Conservation (phyloP, 2,888 invertebrate genomes). For the Heliconius sara region DNA sequence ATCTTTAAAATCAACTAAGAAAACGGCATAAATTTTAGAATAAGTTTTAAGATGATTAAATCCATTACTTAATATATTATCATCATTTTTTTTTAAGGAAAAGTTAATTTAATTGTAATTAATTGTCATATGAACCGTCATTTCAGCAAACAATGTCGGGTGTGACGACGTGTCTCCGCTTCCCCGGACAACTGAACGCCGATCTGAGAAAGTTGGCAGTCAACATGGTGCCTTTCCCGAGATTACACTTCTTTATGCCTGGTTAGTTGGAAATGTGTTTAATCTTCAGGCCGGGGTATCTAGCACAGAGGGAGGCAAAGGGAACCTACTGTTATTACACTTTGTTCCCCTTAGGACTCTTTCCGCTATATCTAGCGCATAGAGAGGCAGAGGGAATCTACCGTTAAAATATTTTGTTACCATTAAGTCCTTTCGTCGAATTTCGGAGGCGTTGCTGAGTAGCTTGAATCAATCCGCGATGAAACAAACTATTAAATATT, state of each 20-base stretch:
- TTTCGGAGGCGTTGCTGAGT: not conserved
- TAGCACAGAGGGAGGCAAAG: not conserved
- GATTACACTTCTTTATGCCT: constrained; percentile 94
- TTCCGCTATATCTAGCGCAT: not conserved
- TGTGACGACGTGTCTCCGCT: constrained; percentile 92
- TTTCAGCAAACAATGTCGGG: constrained; percentile 87
- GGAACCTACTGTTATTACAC: not conserved
- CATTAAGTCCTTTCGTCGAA: too few relatives aligned
- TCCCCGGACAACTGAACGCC: constrained; percentile 96
- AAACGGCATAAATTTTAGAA: too few relatives aligned
- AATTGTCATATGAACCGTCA: too few relatives aligned
- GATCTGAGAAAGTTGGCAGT: constrained; percentile 94
- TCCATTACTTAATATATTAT: too few relatives aligned
- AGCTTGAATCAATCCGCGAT: too few relatives aligned
- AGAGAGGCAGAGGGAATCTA: not conserved
- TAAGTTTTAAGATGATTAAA: too few relatives aligned
- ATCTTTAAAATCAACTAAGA: too few relatives aligned
- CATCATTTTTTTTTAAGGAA: too few relatives aligned
- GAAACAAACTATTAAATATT: too few relatives aligned
- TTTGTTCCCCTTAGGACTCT: too few relatives aligned
- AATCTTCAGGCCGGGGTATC: not conserved
- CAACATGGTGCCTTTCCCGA: constrained; percentile 97
- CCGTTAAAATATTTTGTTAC: too few relatives aligned
- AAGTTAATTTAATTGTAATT: too few relatives aligned
- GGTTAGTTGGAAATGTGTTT: constrained; percentile 46